Evolutionary conservation across 2,797 vertebrate species (phyloP), one percentile per base, ranked within the genome.

Genomic region (Labroides dimidiatus): DNA sequence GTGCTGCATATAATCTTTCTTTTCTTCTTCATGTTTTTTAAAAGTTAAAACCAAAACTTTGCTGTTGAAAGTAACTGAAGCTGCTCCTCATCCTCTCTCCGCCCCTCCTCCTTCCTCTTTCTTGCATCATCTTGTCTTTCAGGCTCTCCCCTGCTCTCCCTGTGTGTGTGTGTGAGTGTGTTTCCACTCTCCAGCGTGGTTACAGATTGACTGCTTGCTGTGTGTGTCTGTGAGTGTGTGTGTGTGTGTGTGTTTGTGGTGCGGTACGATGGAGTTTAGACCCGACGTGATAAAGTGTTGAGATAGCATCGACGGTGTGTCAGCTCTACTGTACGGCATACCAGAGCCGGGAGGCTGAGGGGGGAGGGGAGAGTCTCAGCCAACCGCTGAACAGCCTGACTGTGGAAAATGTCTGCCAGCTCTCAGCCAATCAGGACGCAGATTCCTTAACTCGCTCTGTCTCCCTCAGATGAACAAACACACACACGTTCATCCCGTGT

Each of bases 391-490:
- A 17, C 77, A 37, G 60, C 0, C 43, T 42, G 37, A 4, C 69
- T 62, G 67, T 56, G 68, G 79, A 86, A 89, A 84, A 85, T 80
- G 78, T 73, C 86, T 77, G 82, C 78, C 78, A n/a, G 64, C 80
- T 79, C 55, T 80, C 76, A 56, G 81, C 89, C 88, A 90, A 91
- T 91, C 73, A 87, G 75, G 10, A 59, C 0, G 6, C 61, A 78
- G 84, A 81, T 84, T 81, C 83, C 78, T 77, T 44, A 4, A 45
- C 84, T 49, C 23, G 30, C 57, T 72, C 64, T 12, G 19, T 41
- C 53, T 36, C 42, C 42, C 63, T 48, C 78, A 54, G 2, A 69
- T 60, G 47, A 56, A 48, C 70, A 47, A 10, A 64, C 72, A 72
- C 54, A 60, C 53, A 64, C 47, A 54, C 72, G 59, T 6, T 33